Evolutionary conservation across 2,888 invertebrate genomes (phyloP).

Genomic region (Drosophila neutralis): DNA sequence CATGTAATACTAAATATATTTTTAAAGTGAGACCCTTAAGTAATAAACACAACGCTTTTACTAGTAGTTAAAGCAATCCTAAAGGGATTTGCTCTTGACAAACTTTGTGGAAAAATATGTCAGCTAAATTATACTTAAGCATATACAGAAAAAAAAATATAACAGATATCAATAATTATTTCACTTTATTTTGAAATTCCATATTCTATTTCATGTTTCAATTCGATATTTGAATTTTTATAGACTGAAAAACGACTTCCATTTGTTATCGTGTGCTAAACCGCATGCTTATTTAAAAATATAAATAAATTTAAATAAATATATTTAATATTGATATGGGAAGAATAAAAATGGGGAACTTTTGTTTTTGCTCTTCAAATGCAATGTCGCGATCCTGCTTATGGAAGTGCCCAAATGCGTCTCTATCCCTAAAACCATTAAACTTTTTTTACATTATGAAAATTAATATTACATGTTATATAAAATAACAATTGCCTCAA

Average conservation of each 20-base stretch:
- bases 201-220: not conserved
- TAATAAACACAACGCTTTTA: not conserved
- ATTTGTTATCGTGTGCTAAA: not conserved
- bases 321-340: not conserved
- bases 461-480: not conserved
- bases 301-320: not conserved
- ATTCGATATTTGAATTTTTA: not conserved
- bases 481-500: not conserved
- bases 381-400: not conserved
- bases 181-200: not conserved
- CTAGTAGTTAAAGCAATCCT: not conserved
- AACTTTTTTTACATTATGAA: not conserved
- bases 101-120: not conserved
- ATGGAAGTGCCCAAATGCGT: not conserved
- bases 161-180: not conserved
- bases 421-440: not conserved
- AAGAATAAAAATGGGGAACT: not conserved
- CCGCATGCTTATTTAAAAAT: not conserved
- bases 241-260: not conserved
- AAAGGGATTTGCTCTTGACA: not conserved
- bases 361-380: too few species aligned
- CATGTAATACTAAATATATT: too few species aligned
- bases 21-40: too few species aligned
- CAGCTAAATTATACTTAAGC: not conserved
- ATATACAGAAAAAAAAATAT: not conserved